Evolutionary conservation across 2,888 invertebrate species (phyloP), one percentile per base, ranked within the genome.

Genomic region (Trichacis sp.): DNA sequence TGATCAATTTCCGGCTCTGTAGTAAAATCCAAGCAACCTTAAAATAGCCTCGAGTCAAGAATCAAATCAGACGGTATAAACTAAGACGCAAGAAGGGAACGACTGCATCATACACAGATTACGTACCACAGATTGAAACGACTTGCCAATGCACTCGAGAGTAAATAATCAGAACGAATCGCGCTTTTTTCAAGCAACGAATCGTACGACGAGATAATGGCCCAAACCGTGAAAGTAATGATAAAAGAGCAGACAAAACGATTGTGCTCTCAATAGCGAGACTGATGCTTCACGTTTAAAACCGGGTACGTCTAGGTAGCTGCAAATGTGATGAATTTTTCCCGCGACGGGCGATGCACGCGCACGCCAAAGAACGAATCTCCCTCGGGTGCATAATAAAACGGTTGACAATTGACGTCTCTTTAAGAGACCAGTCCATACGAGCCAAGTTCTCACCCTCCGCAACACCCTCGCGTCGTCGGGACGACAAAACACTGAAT

Each of bases 401-500:
- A 74, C 72, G 73, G 74, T 75, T 62, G 59, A 83, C 82, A 83
- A 84, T 83, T 81, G 83, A 82, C 81, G 77, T 77, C 77, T 79
- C 76, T 78, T 76, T 73, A 73, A 76, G 77, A 80, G 82, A 82
- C 82, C 81, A 64, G 78, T 75, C 78, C 78, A 74, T 77, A 74
- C 77, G 78, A 74, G 71, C 64, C 68, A 70, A 68, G 72, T 76
- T 75, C 75, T 72, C 76, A 72, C 76, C 75, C 74, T 73, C 67
- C 64, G 68, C 70, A 62, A 74, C 71, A 72, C 70, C 64, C 64
- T 64, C 60, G 71, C 73, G 64, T 58, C 73, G 60, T 63, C 72
- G 73, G 57, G 68, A 67, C 62, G 77, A 84, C 83, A 83, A 84
- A 81, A 82, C 81, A 76, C 74, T 79, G 81, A 78, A 82, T 84